Percentiles rank a stretch among this genome's conserved stretches.
These are phyloP conservation scores for Syngnathus typhle DNA, from an alignment of 2,113 vertebrate genomes.

Conservation along the genomic window DNA sequence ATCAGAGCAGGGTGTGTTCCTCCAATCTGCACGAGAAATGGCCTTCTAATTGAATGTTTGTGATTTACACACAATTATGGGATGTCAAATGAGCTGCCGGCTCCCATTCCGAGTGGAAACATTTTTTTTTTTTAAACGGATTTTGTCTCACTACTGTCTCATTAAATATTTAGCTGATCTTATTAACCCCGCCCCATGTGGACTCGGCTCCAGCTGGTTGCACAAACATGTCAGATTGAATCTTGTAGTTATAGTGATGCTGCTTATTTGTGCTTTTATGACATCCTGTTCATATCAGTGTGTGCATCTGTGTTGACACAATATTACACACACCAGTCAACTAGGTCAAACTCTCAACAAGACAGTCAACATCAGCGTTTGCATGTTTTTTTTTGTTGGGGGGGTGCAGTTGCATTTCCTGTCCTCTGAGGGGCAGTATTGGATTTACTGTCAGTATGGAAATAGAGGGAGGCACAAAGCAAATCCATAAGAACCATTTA, in stretches of 20 bases:
- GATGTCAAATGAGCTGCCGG: conserved; percentile 13
- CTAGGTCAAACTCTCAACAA: background rate
- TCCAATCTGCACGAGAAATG: background rate
- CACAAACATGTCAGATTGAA: background rate
- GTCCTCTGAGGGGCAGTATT: conserved; percentile 38
- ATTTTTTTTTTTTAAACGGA: too few relatives aligned
- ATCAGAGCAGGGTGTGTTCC: background rate
- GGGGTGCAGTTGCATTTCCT: conserved; percentile 10
- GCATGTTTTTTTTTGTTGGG: background rate
- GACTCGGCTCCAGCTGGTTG: background rate
- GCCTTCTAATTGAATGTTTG: conserved; percentile 1
- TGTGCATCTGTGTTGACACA: background rate
- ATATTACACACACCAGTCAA: background rate
- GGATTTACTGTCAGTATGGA: conserved; percentile 25
- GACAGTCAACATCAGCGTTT: background rate
- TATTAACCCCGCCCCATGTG: background rate
- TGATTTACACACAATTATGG: background rate
- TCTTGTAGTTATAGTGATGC: background rate
- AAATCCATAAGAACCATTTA: conserved; percentile 35
- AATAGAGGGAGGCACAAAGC: conserved; percentile 11
- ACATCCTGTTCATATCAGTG: background rate
- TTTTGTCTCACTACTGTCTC: too few relatives aligned
- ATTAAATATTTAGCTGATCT: too few relatives aligned
- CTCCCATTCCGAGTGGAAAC: background rate
- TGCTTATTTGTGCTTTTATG: background rate